phyloP scores from a whole-genome alignment of 2,113 vertebrate genomes.

The Grantiella picta region DNA sequence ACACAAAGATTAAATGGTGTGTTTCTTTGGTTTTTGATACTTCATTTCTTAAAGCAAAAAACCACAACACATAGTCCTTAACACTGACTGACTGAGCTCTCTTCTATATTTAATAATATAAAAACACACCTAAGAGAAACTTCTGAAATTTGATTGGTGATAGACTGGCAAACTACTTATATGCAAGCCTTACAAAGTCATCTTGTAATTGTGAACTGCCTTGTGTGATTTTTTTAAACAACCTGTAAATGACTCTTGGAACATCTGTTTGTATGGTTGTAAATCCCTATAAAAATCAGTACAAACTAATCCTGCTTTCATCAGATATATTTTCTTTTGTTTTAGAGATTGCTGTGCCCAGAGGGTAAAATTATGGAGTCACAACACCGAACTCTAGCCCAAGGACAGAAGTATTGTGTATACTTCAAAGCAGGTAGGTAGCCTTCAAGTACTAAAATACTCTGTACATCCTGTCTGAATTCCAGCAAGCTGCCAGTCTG shows the following conservation, averaged over 20 bases:
- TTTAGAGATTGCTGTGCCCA: not conserved
- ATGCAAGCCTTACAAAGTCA: not conserved
- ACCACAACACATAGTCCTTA: not conserved
- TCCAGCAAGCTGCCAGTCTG: not conserved
- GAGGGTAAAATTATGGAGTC: not conserved
- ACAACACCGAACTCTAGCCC: not conserved
- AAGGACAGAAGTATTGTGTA: not conserved
- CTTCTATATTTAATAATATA: not conserved
- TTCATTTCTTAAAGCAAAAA: not conserved
- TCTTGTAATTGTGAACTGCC: not conserved
- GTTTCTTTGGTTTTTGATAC: not conserved
- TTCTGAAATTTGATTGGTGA: not conserved
- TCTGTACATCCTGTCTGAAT: not conserved
- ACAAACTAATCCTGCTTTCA: not conserved
- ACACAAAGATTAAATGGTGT: not conserved
- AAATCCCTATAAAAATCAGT: not conserved
- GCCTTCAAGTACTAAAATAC: not conserved
- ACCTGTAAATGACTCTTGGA: not conserved
- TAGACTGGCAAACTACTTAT: not conserved
- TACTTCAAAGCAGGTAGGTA: not conserved
- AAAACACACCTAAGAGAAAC: not conserved
- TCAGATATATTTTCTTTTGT: not conserved
- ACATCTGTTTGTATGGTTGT: not conserved
- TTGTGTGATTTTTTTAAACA: not conserved
- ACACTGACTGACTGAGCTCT: not conserved